These are phyloP conservation scores for Falco rusticolus DNA, from an alignment of 2,797 vertebrate genomes.

Conservation along the genomic window DNA sequence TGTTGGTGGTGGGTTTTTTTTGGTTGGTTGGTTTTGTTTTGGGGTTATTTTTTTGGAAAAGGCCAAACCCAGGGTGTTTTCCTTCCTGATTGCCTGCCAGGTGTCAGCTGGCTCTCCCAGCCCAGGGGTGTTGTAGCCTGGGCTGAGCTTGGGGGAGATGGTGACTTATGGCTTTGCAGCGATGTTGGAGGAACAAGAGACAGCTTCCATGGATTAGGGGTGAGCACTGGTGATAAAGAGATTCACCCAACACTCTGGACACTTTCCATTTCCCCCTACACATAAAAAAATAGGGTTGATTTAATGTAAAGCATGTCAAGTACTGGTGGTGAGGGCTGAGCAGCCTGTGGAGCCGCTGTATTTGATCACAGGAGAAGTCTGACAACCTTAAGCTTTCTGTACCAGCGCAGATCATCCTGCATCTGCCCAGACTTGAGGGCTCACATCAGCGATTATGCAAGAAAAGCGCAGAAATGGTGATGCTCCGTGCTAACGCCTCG, in stretches of 20 bases:
- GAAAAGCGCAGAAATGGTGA: background rate
- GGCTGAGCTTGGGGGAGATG: background rate
- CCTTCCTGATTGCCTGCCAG: background rate
- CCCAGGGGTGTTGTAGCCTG: background rate
- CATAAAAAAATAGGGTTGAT: background rate
- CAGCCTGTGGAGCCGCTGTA: background rate
- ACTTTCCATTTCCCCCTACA: background rate
- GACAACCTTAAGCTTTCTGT: conserved; percentile 51
- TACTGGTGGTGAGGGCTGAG: background rate
- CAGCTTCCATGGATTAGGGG: background rate
- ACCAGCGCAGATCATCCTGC: background rate
- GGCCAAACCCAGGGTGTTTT: background rate
- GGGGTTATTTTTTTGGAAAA: background rate
- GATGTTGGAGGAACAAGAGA: background rate
- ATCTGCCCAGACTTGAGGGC: background rate
- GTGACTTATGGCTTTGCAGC: background rate
- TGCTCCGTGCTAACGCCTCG: accelerated
- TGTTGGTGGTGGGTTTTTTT: background rate
- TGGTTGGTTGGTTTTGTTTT: too few species aligned
- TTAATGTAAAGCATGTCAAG: background rate
- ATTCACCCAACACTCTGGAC: background rate
- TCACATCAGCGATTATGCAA: background rate
- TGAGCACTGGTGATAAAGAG: background rate
- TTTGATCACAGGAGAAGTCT: conserved; percentile 53
- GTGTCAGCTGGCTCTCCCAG: background rate